Percentiles rank a stretch among this genome's conserved stretches.
phyloP scores from a whole-genome alignment of 2,888 invertebrate species.

The Idaea dimidiata region DNA sequence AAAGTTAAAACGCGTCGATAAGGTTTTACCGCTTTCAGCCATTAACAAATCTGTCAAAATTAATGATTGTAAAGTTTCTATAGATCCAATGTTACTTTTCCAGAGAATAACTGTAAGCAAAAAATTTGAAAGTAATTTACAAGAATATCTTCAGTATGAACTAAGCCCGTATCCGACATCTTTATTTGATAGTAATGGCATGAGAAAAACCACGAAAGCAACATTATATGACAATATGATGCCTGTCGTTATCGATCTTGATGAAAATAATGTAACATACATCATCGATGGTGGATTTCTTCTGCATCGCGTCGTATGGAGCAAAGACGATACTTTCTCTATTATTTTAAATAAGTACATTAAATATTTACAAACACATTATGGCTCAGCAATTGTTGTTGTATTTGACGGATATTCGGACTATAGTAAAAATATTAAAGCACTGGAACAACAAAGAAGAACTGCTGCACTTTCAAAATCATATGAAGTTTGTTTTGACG shows the following conservation, averaged over 20 bases:
- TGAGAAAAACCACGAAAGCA: constrained; percentile 34
- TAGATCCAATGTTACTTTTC: constrained; percentile 31
- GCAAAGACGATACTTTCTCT: constrained; percentile 30
- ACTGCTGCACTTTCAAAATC: constrained; percentile 46
- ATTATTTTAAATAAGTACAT: constrained; percentile 26
- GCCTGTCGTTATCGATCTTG: constrained; percentile 21
- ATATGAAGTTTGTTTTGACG: constrained; percentile 46
- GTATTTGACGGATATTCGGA: constrained; percentile 46
- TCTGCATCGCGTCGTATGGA: constrained; percentile 42
- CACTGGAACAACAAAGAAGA: constrained; percentile 33
- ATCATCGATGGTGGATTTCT: constrained; percentile 28
- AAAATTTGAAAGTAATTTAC: constrained; percentile 29
- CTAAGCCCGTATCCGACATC: constrained; percentile 30
- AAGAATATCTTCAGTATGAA: constrained; percentile 33
- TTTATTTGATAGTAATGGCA: constrained; percentile 31
- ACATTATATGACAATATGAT: constrained; percentile 32
- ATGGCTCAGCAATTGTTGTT: constrained; percentile 33
- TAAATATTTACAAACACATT: constrained; percentile 35
- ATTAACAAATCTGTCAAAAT: constrained; percentile 27
- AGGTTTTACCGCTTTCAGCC: constrained; percentile 29
- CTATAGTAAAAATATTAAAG: constrained; percentile 34
- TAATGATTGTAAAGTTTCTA: constrained; percentile 24
- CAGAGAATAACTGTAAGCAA: constrained; percentile 19
- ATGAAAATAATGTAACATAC: constrained; percentile 30
- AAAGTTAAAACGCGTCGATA: constrained; percentile 37